Percentiles rank a stretch among this genome's conserved stretches.
These are phyloP conservation scores for Thera obeliscata DNA, from an alignment of 2,888 invertebrate genomes.

Conservation along the genomic window DNA sequence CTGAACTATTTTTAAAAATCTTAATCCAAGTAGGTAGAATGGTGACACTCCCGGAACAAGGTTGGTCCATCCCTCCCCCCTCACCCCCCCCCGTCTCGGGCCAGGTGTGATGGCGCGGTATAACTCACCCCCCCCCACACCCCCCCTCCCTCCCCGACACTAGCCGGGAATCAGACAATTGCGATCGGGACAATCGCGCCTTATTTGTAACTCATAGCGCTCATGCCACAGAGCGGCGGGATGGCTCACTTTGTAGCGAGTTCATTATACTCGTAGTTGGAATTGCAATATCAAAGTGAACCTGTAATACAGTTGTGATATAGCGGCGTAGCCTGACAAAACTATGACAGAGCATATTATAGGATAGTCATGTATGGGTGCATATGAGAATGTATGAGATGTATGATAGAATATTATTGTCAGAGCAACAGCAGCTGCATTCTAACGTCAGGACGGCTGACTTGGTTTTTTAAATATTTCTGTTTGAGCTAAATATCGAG, in stretches of 20 bases:
- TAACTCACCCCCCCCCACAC: slow-evolving; percentile 10
- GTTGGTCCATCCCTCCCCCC: background rate
- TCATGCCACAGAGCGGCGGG: background rate
- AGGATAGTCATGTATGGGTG: no score
- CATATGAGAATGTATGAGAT: no score
- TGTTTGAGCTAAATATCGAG: no score
- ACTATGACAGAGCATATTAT: no score
- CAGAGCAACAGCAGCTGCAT: no score
- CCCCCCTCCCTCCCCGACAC: background rate
- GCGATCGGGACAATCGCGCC: slow-evolving; percentile 29
- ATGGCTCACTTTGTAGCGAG: background rate
- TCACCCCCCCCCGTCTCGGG: background rate
- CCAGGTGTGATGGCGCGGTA: slow-evolving; percentile 9
- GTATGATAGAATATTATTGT: no score
- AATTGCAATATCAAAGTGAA: no score
- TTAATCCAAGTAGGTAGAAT: background rate
- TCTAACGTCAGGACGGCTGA: no score
- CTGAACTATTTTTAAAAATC: background rate
- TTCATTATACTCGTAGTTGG: no score
- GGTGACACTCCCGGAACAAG: slow-evolving; percentile 3
- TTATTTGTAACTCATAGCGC: slow-evolving; percentile 27
- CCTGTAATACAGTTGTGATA: no score
- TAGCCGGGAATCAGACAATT: slow-evolving; percentile 12
- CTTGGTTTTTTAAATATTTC: no score
- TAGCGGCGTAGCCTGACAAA: no score